phyloP scores from a whole-genome alignment of 2,888 invertebrate genomes.

The Resseliella maxima region DNA sequence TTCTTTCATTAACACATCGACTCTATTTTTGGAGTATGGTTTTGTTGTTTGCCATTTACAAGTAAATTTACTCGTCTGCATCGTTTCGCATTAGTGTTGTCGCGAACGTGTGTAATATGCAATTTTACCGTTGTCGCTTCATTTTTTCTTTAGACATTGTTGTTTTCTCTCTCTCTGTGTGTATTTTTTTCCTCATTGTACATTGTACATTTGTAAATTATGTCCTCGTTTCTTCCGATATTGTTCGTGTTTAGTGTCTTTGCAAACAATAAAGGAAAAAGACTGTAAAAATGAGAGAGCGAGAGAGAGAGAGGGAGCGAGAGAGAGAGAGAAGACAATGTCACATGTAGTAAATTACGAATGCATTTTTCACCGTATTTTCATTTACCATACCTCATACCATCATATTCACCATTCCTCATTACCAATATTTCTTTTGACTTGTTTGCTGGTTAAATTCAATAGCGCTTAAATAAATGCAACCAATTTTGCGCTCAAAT shows the following conservation, averaged over 20 bases:
- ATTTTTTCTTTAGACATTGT: no score
- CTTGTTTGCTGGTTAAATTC: background rate
- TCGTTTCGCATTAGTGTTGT: background rate
- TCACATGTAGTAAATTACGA: slow-evolving; percentile 28
- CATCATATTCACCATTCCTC: no score
- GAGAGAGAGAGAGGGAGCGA: background rate
- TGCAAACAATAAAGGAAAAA: background rate
- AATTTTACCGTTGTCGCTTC: background rate
- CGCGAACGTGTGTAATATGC: background rate
- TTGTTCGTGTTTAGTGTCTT: background rate
- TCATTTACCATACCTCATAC: no score
- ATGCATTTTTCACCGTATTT: background rate
- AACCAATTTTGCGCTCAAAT: background rate
- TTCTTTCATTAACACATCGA: slow-evolving; percentile 42
- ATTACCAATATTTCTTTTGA: background rate
- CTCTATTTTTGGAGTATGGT: background rate
- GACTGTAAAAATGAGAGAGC: background rate
- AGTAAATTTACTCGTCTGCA: slow-evolving; percentile 16
- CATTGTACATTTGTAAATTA: background rate
- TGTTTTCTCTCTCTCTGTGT: background rate
- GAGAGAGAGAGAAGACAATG: background rate
- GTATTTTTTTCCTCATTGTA: no score
- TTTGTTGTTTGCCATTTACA: background rate
- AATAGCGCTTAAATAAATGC: background rate
- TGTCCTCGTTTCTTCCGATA: slow-evolving; percentile 13